Percentiles rank a stretch among this genome's conserved stretches.
These are phyloP conservation scores for Nesidiocoris tenuis DNA, from an alignment of 2,888 invertebrate genomes.

Conservation along the genomic window DNA sequence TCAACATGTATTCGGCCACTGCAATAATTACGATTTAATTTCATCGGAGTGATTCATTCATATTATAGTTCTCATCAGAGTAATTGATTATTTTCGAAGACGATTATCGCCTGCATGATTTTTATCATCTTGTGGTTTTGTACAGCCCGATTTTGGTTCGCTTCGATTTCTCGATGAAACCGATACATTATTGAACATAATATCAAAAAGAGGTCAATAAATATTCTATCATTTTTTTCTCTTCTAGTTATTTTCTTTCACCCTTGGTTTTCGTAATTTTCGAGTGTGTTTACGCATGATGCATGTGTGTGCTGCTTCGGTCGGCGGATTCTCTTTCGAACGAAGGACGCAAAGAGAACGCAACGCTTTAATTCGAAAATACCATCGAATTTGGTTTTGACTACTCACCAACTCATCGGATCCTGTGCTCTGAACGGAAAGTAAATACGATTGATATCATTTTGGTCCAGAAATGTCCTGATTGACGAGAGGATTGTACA, in stretches of 20 bases:
- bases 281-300: slow-evolving; percentile 15
- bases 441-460: too few species aligned
- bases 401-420: slow-evolving; percentile 10
- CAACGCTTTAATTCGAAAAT: not conserved
- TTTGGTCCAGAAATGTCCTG: too few species aligned
- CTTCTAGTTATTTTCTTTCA: slow-evolving; percentile 16
- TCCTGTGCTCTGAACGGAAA: slow-evolving; percentile 33
- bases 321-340: not conserved
- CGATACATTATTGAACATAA: slow-evolving; percentile 20
- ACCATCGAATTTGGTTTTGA: not conserved
- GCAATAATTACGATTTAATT: slow-evolving; percentile 32
- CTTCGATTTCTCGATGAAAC: not conserved
- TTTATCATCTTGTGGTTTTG: not conserved
- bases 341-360: not conserved
- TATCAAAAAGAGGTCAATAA: slow-evolving; percentile 38
- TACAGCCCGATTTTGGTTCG: not conserved
- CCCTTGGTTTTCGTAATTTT: not conserved
- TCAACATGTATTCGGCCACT: slow-evolving; percentile 11
- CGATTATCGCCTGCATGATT: too few species aligned
- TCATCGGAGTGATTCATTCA: too few species aligned
- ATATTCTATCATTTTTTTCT: slow-evolving; percentile 21
- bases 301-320: slow-evolving; percentile 21
- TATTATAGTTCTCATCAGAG: too few species aligned
- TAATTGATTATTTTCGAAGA: not conserved
- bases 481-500: too few species aligned